phyloP scores from a whole-genome alignment of 2,888 invertebrate species.

The Zhuqinia jingwanae region DNA sequence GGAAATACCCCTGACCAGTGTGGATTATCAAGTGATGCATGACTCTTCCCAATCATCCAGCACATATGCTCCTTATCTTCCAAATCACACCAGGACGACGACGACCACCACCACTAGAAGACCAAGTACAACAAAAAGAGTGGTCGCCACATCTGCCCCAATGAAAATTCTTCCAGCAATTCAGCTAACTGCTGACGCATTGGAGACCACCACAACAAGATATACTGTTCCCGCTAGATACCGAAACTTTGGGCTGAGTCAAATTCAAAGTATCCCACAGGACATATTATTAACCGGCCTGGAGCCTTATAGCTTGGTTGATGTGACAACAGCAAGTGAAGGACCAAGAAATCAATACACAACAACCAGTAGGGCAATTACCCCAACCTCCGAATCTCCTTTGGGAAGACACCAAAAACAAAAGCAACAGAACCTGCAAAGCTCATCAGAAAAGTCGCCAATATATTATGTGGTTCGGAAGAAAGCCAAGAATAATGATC shows the following conservation, averaged over 20 bases:
- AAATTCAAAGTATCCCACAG: conserved; percentile 17
- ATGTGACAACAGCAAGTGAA: conserved; percentile 40
- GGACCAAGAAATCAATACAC: neutral
- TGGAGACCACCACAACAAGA: conserved; percentile 50
- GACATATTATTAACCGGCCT: conserved; percentile 32
- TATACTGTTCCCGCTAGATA: neutral
- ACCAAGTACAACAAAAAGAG: too few species aligned
- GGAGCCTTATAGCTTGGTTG: conserved; percentile 28
- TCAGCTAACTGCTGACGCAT: neutral
- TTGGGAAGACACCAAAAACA: neutral
- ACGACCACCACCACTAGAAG: too few species aligned
- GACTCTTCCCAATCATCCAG: too few species aligned
- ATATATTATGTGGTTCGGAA: conserved; percentile 50
- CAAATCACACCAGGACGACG: too few species aligned
- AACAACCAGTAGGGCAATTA: neutral
- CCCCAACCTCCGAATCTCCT: neutral
- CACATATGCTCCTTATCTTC: too few species aligned
- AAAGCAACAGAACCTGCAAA: too few species aligned
- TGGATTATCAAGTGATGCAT: too few species aligned
- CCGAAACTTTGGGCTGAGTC: neutral
- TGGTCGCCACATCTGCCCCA: too few species aligned
- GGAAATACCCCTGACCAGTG: too few species aligned
- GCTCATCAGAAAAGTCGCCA: neutral
- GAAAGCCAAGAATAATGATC: conserved; percentile 7
- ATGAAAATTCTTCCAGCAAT: conserved; percentile 37